Evolutionary conservation across 2,113 vertebrate genomes (phyloP).

Genomic region (Vicugna pacos): DNA sequence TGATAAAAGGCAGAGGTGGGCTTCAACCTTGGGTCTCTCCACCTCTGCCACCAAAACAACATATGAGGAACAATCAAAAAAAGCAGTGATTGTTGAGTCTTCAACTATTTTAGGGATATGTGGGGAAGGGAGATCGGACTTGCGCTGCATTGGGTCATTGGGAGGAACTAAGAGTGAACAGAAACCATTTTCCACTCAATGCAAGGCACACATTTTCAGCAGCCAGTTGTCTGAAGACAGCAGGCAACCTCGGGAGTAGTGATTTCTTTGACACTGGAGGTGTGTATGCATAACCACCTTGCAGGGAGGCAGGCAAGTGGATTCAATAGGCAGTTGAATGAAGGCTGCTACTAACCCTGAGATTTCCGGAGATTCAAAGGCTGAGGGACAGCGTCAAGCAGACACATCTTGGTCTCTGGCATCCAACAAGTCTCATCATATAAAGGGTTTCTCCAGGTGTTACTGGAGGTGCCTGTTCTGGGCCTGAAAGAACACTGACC

Average conservation of each 20-base stretch:
- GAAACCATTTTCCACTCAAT: neutral
- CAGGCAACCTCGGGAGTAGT: neutral
- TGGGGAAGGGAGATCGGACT: neutral
- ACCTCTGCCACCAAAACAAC: neutral
- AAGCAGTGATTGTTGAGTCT: neutral
- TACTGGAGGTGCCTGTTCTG: too few species aligned
- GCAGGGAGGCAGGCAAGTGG: neutral
- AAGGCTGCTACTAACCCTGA: neutral
- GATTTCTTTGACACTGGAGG: neutral
- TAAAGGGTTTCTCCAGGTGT: neutral
- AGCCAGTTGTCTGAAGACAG: neutral
- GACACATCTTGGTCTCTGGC: neutral
- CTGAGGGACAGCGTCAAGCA: neutral
- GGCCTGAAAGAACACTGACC: neutral
- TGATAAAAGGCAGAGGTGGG: neutral
- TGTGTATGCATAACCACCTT: fast-evolving
- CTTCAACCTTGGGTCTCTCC: neutral
- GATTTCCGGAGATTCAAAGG: neutral
- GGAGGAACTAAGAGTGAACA: neutral
- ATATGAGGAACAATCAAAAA: neutral
- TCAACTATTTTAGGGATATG: neutral
- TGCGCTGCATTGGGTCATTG: neutral
- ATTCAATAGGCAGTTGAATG: neutral
- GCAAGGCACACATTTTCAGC: neutral
- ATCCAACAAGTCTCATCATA: neutral